Evolutionary conservation across 2,888 invertebrate genomes (phyloP).

Genomic region (Nomada flava): DNA sequence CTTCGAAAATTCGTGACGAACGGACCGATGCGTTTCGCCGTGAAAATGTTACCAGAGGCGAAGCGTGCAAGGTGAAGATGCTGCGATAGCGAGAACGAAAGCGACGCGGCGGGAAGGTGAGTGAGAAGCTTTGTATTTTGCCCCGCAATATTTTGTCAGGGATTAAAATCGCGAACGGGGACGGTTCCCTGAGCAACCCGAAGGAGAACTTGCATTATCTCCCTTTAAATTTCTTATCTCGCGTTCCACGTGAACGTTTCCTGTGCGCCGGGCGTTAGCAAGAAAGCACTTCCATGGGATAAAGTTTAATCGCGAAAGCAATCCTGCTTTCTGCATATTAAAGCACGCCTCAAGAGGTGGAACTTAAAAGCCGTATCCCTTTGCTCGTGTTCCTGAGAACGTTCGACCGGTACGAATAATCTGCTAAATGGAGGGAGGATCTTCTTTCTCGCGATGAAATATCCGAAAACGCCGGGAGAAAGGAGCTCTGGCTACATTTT

Average conservation of each 20-base stretch:
- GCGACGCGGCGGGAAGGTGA: constrained; percentile 18
- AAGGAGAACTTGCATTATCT: constrained; percentile 13
- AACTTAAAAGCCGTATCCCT: constrained; percentile 17
- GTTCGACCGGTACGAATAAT: constrained; percentile 12
- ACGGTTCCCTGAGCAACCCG: not conserved
- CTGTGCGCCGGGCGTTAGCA: constrained; percentile 22
- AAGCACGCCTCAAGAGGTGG: not conserved
- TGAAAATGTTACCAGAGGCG: not conserved
- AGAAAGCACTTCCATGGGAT: constrained; percentile 18
- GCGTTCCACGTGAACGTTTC: constrained; percentile 45
- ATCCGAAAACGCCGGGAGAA: constrained; percentile 9
- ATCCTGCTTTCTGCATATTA: constrained; percentile 23
- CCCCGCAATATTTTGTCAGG: not conserved
- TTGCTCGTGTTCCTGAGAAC: not conserved
- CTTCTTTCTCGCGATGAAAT: constrained; percentile 1
- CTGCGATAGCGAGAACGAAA: constrained; percentile 4
- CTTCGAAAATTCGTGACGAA: not conserved
- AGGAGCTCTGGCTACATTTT: constrained; percentile 8
- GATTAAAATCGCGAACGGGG: not conserved
- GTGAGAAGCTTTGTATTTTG: not conserved
- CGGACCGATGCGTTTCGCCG: not conserved
- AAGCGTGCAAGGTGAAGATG: constrained; percentile 4
- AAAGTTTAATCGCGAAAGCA: constrained; percentile 44
- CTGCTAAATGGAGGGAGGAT: constrained; percentile 4
- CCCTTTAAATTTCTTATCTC: constrained; percentile 37